These are phyloP conservation scores for Gerris buenoi DNA, from an alignment of 1,140 invertebrate species.

Conservation along the genomic window DNA sequence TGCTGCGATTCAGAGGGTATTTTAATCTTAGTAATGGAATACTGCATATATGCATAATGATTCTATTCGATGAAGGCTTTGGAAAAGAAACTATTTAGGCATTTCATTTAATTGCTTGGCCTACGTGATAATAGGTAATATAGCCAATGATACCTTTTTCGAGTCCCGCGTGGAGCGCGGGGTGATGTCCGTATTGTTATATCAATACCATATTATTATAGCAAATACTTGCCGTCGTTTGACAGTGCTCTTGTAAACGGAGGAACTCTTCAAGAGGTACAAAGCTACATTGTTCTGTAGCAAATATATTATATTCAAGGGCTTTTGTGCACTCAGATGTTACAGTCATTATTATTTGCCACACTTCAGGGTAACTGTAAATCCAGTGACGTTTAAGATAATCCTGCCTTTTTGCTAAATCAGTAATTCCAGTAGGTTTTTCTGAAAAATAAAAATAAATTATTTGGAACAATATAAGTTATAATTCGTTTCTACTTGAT, in stretches of 20 bases:
- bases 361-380: not conserved
- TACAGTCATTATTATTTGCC: not conserved
- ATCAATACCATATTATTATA: too few relatives aligned
- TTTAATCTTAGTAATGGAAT: too few relatives aligned
- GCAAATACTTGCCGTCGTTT: not conserved
- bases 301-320: not conserved
- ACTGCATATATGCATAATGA: too few relatives aligned
- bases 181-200: too few relatives aligned
- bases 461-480: not conserved
- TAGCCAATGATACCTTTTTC: not conserved
- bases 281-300: not conserved
- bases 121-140: not conserved
- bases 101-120: too few relatives aligned
- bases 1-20: too few relatives aligned
- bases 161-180: not conserved
- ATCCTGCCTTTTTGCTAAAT: not conserved
- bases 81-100: too few relatives aligned
- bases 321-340: not conserved
- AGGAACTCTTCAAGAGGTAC: not conserved
- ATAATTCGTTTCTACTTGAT: not conserved
- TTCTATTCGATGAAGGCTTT: too few relatives aligned
- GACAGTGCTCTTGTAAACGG: not conserved
- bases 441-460: not conserved
- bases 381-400: not conserved
- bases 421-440: not conserved